Evolutionary conservation across 2,113 vertebrate genomes (phyloP), one percentile per base, ranked within the genome.

Genomic region (Anarrhichthys ocellatus): DNA sequence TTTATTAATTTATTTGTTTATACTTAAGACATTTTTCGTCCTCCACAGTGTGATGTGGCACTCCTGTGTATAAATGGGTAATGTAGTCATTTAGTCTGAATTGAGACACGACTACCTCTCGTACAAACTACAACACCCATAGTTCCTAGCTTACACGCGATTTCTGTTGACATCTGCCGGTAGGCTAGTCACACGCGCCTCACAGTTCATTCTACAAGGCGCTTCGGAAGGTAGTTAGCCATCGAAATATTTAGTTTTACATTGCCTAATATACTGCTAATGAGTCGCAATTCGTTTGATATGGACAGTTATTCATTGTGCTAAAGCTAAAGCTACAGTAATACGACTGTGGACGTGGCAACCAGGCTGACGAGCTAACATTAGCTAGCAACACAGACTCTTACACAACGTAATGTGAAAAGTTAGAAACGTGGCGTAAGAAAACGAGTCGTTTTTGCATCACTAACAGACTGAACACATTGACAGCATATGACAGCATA

Each of bases 71-170:
- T 38, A 1, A 0, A 0, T 50, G 92, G 92, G 88, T 77, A 86
- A 78, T 92, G 94, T 88, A 94, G 93, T 95, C 66, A 13, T 58
- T n/a, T 4, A 61, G 4, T 2, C 2, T 0, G 2, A 0, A 0
- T 10, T 0, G 20, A 10, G 29, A 17, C 15, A 34, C 7, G 9
- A 29, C 13, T 4, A 0, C 1, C 0, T 0, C 7, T 0, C 0
- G 0, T 15, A 14, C 9, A 27, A 84, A 95, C 91, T 93, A 84
- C 91, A 88, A 56, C 76, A 73, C 93, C 94, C 93, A 92, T 0
- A 81, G 1, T 24, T 27, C 88, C 1, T 14, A 4, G 77, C 72
- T 38, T 0, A 0, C 4, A n/a, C 18, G 62, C 5, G 0, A 22
- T 32, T 48, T 24, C 27, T 83, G 83, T 89, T 89, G 80, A 81